These are phyloP conservation scores for Festucalex cinctus DNA, from an alignment of 2,113 vertebrate species.

Conservation along the genomic window DNA sequence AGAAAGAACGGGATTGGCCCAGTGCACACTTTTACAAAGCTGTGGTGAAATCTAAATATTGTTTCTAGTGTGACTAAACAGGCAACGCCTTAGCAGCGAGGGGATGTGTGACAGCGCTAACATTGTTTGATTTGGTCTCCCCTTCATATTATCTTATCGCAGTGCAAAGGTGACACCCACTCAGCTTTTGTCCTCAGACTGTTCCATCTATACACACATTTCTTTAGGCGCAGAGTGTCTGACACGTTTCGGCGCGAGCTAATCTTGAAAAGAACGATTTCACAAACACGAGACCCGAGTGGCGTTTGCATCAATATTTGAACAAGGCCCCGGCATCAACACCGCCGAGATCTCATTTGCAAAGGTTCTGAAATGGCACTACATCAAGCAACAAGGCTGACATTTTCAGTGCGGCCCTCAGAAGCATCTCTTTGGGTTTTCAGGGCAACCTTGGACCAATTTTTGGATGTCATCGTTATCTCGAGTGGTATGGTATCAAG, in stretches of 20 bases:
- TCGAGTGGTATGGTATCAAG: background rate
- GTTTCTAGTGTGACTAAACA: conserved; percentile 63
- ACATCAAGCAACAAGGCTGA: conserved; percentile 31
- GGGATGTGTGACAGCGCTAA: conserved; percentile 43
- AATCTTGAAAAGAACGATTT: conserved; percentile 36
- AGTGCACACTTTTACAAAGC: conserved; percentile 51
- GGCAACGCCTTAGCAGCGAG: conserved; percentile 57
- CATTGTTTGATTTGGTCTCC: conserved; percentile 60
- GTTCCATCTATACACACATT: conserved; percentile 43
- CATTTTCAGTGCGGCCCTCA: conserved; percentile 17
- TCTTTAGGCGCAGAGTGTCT: conserved; percentile 2
- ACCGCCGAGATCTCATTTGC: conserved; percentile 35
- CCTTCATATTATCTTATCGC: conserved; percentile 60
- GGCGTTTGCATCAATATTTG: conserved; percentile 57
- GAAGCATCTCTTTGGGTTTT: conserved; percentile 20
- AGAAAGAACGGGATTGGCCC: conserved; percentile 28
- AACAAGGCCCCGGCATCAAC: conserved; percentile 46
- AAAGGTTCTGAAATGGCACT: conserved; percentile 26
- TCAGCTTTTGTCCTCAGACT: conserved; percentile 46
- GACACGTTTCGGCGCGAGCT: conserved; percentile 33
- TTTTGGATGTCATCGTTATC: background rate
- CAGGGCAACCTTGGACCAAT: conserved; percentile 15
- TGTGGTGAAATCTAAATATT: conserved; percentile 70
- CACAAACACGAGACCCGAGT: conserved; percentile 33
- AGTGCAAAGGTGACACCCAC: conserved; percentile 47